Percentiles rank a stretch among this genome's conserved stretches.
Conservation (phyloP, 2,888 invertebrate genomes). For the Sinodicranocentrus sp. region DNA sequence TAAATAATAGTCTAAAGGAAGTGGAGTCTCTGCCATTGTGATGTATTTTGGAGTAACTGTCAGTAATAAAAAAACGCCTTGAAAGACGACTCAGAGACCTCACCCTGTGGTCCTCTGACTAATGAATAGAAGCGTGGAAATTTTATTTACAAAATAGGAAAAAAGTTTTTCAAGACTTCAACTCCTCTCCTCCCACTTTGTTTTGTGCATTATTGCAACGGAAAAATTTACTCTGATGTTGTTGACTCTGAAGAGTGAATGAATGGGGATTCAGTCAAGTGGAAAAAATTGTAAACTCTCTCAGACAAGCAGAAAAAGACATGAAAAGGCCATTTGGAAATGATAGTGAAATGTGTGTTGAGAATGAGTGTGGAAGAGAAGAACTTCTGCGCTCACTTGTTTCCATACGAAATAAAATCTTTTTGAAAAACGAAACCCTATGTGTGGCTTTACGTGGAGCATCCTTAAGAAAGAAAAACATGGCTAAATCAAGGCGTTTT, state of each 20-base stretch:
- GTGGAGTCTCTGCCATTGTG: background rate
- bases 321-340: conserved; percentile 65
- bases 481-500: conserved; percentile 34
- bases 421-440: conserved; percentile 2
- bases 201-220: conserved; percentile 16
- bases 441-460: too few species aligned
- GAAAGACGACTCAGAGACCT: too few species aligned
- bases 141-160: background rate
- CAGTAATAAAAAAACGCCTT: too few species aligned
- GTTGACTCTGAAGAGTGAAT: conserved; percentile 14
- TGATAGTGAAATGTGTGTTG: conserved; percentile 16
- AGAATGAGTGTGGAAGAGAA: background rate
- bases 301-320: conserved; percentile 45
- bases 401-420: background rate
- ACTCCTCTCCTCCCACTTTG: conserved; percentile 2
- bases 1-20: too few species aligned
- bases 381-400: background rate
- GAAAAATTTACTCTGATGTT: conserved; percentile 26
- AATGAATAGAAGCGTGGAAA: conserved; percentile 33
- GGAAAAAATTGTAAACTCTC: conserved; percentile 65
- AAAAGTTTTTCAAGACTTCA: background rate
- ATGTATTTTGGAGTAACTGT: background rate
- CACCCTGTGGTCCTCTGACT: too few species aligned
- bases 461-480: conserved; percentile 46
- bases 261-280: conserved; percentile 56